Conservation (phyloP, 2,113 vertebrate species). For the Nicator chloris region DNA sequence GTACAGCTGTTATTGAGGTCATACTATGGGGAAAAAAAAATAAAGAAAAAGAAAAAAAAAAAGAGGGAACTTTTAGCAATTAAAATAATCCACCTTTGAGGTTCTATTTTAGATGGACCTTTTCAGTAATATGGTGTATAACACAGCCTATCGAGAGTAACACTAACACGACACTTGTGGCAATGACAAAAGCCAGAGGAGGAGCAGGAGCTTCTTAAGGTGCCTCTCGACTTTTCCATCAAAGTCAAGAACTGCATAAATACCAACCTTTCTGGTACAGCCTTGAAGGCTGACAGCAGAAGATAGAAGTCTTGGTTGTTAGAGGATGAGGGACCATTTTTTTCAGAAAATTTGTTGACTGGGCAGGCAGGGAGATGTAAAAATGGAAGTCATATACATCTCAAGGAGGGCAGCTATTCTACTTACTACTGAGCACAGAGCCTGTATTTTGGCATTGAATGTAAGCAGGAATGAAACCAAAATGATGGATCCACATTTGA, state of each 20-base stretch:
- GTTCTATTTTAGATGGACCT: not conserved
- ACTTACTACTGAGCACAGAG: not conserved
- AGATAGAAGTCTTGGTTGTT: not conserved
- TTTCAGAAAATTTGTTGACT: not conserved
- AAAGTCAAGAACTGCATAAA: not conserved
- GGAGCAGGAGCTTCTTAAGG: not conserved
- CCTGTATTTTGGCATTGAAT: not conserved
- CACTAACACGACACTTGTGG: not conserved
- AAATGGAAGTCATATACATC: not conserved
- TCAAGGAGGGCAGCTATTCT: not conserved
- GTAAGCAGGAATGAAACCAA: not conserved
- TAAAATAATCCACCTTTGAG: not conserved
- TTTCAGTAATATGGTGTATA: not conserved
- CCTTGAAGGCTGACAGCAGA: not conserved
- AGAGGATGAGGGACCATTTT: not conserved
- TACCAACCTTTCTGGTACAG: not conserved
- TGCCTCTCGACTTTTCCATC: not conserved
- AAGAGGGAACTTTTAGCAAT: fast-evolving
- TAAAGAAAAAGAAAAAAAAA: not conserved
- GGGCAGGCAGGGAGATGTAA: not conserved
- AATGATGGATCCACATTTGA: not conserved
- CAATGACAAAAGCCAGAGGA: not conserved
- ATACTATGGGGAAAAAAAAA: not conserved
- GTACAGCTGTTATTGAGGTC: not conserved
- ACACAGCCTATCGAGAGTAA: not conserved